Evolutionary conservation across 2,797 vertebrate genomes (phyloP).

Genomic region (Petrocephalus sullivani): DNA sequence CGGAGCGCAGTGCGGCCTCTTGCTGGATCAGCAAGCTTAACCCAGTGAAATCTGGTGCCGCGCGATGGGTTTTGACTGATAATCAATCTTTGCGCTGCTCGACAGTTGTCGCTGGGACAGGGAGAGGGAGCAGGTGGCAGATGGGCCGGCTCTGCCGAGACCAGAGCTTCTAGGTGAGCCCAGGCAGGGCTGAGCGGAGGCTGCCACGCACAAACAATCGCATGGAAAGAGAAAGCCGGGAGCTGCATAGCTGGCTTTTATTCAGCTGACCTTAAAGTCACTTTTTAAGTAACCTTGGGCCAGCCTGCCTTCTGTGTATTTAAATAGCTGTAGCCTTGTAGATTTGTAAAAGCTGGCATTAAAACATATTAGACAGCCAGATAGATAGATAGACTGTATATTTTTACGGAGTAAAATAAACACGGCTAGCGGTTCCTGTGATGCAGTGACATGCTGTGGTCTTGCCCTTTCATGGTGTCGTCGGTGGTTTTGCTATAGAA

Average conservation of each 20-base stretch:
- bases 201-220: conserved; percentile 12
- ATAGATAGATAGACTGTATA: background rate
- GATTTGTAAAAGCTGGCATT: background rate
- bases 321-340: background rate
- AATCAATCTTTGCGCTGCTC: conserved; percentile 89
- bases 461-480: conserved; percentile 23
- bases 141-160: conserved; percentile 84
- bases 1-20: conserved; percentile 78
- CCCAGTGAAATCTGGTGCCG: conserved; percentile 85
- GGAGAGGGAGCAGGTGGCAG: conserved; percentile 83
- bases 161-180: conserved; percentile 73
- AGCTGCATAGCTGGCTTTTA: background rate
- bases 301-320: background rate
- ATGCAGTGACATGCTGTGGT: background rate
- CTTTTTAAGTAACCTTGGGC: conserved; percentile 19
- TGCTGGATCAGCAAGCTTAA: conserved; percentile 95
- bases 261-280: conserved; percentile 27
- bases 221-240: background rate
- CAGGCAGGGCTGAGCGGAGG: conserved; percentile 62
- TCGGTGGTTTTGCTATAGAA: conserved; percentile 21
- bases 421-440: background rate
- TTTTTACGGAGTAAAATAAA: background rate
- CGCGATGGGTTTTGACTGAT: conserved; percentile 85
- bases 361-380: background rate
- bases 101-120: conserved; percentile 88